phyloP scores from a whole-genome alignment of 1,140 invertebrate species.

The Drosophila equinoxialis region DNA sequence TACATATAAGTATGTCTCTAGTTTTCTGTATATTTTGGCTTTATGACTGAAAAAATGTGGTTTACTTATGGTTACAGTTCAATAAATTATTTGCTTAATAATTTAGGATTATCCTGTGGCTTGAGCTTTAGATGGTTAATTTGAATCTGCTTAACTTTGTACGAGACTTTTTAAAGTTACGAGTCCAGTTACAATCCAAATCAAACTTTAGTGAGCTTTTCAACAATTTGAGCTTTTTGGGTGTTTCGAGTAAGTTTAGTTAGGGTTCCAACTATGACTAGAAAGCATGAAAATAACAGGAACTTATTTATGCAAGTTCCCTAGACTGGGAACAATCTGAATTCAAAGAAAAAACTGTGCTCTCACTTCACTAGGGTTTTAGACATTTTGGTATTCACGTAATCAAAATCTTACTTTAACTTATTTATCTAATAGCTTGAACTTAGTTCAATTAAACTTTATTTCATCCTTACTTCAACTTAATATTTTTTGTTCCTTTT shows the following conservation, averaged over 20 bases:
- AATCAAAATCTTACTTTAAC: no score
- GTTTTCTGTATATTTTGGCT: not conserved
- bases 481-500: no score
- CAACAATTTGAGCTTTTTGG: not conserved
- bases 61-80: not conserved
- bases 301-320: not conserved
- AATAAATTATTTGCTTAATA: no score
- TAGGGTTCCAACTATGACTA: not conserved
- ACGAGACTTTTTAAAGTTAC: not conserved
- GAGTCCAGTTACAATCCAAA: not conserved
- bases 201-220: not conserved
- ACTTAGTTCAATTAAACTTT: no score
- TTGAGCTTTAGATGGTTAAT: not conserved
- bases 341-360: no score
- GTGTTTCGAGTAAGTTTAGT: not conserved
- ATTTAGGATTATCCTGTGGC: not conserved
- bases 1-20: no score
- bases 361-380: no score
- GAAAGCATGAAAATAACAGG: constrained; percentile 3
- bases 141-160: not conserved
- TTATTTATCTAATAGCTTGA: no score
- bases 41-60: no score
- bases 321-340: no score
- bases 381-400: no score
- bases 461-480: no score